Conservation (phyloP, 1,140 invertebrate species). For the Palaemon carinicauda region DNA sequence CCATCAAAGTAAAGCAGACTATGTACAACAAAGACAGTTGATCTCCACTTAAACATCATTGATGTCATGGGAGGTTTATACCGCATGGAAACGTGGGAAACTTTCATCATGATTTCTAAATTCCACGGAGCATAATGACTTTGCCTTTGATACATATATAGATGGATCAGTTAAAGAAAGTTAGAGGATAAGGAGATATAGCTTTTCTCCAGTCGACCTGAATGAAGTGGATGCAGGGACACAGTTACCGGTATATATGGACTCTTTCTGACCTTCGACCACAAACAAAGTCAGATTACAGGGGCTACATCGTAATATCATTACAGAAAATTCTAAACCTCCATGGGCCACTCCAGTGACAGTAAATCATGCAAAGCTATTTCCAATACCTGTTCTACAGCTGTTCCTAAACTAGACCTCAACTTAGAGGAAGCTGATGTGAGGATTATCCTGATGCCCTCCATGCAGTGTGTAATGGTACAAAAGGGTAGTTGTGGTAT, state of each 20-base stretch:
- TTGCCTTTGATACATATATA: neutral
- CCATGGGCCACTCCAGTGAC: neutral
- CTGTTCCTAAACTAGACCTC: neutral
- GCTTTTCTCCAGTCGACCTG: neutral
- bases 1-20: no score
- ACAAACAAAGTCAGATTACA: neutral
- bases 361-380: neutral
- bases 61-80: neutral
- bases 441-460: neutral
- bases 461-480: neutral
- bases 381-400: neutral
- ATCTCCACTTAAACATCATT: neutral
- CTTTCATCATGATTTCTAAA: neutral
- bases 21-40: no score
- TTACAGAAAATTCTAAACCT: neutral
- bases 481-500: no score
- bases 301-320: neutral
- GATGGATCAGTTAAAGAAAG: slow-evolving; percentile 11
- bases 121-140: neutral
- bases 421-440: neutral
- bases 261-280: neutral
- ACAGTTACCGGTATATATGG: neutral
- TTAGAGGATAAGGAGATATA: neutral
- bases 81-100: neutral
- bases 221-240: slow-evolving; percentile 1